Evolutionary conservation across 2,888 invertebrate genomes (phyloP), one percentile per base, ranked within the genome.

Genomic region (Octonoba sinensis): DNA sequence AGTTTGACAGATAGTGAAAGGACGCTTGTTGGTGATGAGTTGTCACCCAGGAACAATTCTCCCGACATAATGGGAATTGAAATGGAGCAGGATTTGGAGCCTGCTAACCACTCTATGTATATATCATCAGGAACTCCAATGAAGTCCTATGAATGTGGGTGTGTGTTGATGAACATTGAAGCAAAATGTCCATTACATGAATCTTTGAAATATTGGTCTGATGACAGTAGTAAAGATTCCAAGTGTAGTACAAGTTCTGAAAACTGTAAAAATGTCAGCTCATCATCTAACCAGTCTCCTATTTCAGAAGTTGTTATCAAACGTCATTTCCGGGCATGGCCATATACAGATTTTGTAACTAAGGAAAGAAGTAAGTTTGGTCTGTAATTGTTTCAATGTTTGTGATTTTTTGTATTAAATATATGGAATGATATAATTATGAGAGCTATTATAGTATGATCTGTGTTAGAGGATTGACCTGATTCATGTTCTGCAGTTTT

Each of bases 1-100:
- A 93, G 93, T 87, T 90, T 93, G 51, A 93, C 93, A 84, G 93
- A 93, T 87, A 93, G 93, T 86, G 93, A 93, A 88, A 87, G 91
- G 85, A 92, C 92, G 1, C 88, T 92, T 75, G 91, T 92, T 24
- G 92, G 91, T 15, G 91, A 91, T 85, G 87, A 87, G 60, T 71
- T 88, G 12, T 87, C 87, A 1, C 87, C 87, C 62, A 85, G 87
- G 3, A 87, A 87, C 83, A 87, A 87, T 78, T 87, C 88, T 44
- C 87, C 87, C 15, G 87, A 87, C 81, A 85, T 82, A 1, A 67
- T 72, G 56, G 74, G 77, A 57, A 59, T 24, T 62, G 75, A 81
- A 51, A 76, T 66, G 18, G 76, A 82, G 13, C 59, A 64, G 69
- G 74, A 79, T 46, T 18, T 62, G 8, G 71, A 75, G 64, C 75